Evolutionary conservation across 2,113 vertebrate species (phyloP).

Genomic region (Pluvianellus socialis): DNA sequence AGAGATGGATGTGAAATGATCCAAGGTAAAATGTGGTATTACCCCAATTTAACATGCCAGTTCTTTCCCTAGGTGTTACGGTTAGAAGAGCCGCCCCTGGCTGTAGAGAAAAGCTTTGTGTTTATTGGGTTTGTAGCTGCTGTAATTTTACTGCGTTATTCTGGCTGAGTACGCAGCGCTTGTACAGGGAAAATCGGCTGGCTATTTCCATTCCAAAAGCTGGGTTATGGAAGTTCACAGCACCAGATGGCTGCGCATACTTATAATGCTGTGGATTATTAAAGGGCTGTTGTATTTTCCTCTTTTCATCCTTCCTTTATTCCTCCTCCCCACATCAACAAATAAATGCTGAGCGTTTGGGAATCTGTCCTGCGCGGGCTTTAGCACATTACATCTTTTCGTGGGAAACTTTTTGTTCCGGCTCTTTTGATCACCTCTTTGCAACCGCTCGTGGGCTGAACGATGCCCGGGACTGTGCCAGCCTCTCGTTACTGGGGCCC

Average conservation of each 20-base stretch:
- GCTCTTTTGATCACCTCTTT: background rate
- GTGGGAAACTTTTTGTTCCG: background rate
- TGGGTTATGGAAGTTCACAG: conserved; percentile 52
- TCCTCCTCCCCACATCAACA: conserved; percentile 20
- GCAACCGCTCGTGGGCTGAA: background rate
- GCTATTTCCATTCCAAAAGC: conserved; percentile 45
- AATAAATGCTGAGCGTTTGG: conserved; percentile 29
- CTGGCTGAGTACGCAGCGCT: background rate
- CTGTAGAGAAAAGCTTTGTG: background rate
- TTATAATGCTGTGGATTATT: conserved; percentile 65
- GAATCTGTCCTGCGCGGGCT: background rate
- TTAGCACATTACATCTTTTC: background rate
- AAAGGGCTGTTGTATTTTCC: conserved; percentile 44
- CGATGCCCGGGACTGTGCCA: rapidly evolving
- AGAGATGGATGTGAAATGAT: background rate
- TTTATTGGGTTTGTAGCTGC: background rate
- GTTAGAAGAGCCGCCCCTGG: background rate
- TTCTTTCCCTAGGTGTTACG: background rate
- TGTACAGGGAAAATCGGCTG: background rate
- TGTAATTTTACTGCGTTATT: background rate
- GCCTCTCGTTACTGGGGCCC: background rate
- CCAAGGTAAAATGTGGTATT: background rate
- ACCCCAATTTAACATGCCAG: background rate
- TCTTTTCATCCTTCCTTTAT: conserved; percentile 58
- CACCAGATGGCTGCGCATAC: conserved; percentile 57